Evolutionary conservation across 2,113 vertebrate species (phyloP).

Genomic region (Echinops telfairi): DNA sequence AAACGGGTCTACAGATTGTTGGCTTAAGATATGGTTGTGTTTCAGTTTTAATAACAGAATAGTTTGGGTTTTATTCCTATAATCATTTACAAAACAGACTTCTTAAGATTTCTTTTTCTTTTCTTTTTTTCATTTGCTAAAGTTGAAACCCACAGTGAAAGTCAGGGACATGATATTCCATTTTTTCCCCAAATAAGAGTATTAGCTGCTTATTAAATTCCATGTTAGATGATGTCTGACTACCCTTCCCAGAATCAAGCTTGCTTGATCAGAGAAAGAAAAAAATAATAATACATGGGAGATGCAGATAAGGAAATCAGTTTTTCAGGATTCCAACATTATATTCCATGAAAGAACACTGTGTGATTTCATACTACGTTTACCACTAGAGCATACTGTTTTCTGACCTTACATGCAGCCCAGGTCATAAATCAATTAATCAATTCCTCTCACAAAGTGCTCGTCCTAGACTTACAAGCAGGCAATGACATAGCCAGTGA

Average conservation of each 20-base stretch:
- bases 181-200: constrained; percentile 57
- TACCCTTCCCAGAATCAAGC: constrained; percentile 46
- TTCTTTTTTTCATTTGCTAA: constrained; percentile 88
- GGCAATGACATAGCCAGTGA: constrained; percentile 74
- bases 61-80: constrained; percentile 68
- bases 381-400: constrained; percentile 62
- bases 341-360: constrained; percentile 51
- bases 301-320: constrained; percentile 41
- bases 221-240: constrained; percentile 33
- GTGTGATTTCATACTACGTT: constrained; percentile 46
- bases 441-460: constrained; percentile 79
- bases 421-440: constrained; percentile 74
- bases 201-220: constrained; percentile 60
- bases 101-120: constrained; percentile 66
- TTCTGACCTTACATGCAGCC: constrained; percentile 62
- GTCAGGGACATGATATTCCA: constrained; percentile 62
- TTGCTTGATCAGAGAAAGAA: constrained; percentile 24
- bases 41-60: constrained; percentile 70
- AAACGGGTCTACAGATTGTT: constrained; percentile 83
- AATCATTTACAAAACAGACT: constrained; percentile 63
- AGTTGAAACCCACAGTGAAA: constrained; percentile 87
- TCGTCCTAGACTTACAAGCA: constrained; percentile 79
- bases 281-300: constrained; percentile 69
- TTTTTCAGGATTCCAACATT: constrained; percentile 28
- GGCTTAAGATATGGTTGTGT: constrained; percentile 82